Evolutionary conservation across 2,113 vertebrate genomes (phyloP), one percentile per base, ranked within the genome.

Genomic region (Microtus montanus): DNA sequence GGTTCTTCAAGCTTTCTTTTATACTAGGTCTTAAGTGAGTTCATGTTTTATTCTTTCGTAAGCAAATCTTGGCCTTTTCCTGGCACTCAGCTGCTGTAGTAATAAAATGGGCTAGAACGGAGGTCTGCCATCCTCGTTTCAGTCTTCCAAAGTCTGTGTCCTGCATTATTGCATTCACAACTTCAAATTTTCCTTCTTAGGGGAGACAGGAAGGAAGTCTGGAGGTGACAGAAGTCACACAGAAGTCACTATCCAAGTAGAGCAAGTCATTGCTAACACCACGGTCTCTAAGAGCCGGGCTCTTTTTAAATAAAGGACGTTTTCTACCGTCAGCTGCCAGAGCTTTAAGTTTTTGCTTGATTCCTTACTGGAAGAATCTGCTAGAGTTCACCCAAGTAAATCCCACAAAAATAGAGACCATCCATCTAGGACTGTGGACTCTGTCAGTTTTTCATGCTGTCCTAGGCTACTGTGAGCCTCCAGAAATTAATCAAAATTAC

Each of bases 401-500:
- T 30, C 28, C n/a, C 41, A 71, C 11, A 49, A 70, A 87, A 73
- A 15, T 24, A 44, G n/a, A 89, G 24, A 47, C 19, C 19, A 12
- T 30, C 2, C 3, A 66, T 44, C 38, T 41, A 64, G 35, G 24
- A 68, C 58, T 9, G 1, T 13, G 10, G n/a, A 38, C 28, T 71
- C 35, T 22, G 49, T 28, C 11, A 85, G 10, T 14, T 87, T 73
- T 61, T 74, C 30, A 74, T 58, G 64, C n/a, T 63, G 41, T 52
- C 28, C 11, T 24, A 58, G 22, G 38, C n/a, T 22, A 71, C 10
- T 35, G 22, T 33, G 14, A 77, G 14, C 41, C 77, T 71, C 78
- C 28, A 91, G 30, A 58, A 92, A 92, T 78, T 96, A 20, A 89
- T 44, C 61, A 85, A 19, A 33, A 44, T 44, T 47, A 85, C 38